A percentile compares a stretch with the other conserved stretches of the same genome.
Evolutionary conservation across 2,888 invertebrate species (phyloP).

Genomic region (Drosophila koepferae): DNA sequence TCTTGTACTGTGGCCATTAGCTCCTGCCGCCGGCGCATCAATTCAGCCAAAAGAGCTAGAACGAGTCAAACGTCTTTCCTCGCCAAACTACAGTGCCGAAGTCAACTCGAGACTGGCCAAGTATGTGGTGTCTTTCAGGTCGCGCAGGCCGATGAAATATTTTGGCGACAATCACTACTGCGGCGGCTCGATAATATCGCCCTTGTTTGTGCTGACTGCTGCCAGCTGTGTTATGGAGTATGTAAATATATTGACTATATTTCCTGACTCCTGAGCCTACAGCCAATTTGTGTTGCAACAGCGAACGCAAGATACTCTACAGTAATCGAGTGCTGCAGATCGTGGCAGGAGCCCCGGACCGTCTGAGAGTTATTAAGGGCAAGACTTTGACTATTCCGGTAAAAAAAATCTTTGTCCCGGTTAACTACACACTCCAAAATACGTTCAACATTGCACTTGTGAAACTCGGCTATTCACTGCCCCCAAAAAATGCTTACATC

Average conservation of each 20-base stretch:
- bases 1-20: background rate
- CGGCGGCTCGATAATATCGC: slow-evolving; percentile 52
- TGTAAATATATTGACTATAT: slow-evolving; percentile 23
- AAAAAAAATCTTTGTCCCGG: slow-evolving; percentile 47
- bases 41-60: background rate
- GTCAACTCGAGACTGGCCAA: slow-evolving; percentile 6
- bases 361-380: slow-evolving; percentile 11
- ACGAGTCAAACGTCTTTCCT: slow-evolving; percentile 49
- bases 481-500: slow-evolving; percentile 13
- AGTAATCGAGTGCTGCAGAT: slow-evolving; percentile 46
- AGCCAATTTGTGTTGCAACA: slow-evolving; percentile 4
- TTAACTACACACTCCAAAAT: slow-evolving; percentile 42
- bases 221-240: slow-evolving; percentile 64
- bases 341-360: slow-evolving; percentile 54
- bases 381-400: slow-evolving; percentile 35
- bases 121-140: slow-evolving; percentile 61
- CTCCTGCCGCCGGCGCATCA: background rate
- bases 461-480: background rate
- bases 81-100: slow-evolving; percentile 19
- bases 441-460: slow-evolving; percentile 60
- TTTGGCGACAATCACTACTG: slow-evolving; percentile 70
- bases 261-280: too few relatives aligned
- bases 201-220: slow-evolving; percentile 51
- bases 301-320: slow-evolving; percentile 45
- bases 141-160: slow-evolving; percentile 46